These are phyloP conservation scores for Hemiscyllium ocellatum DNA, from an alignment of 2,113 vertebrate genomes.

Conservation along the genomic window DNA sequence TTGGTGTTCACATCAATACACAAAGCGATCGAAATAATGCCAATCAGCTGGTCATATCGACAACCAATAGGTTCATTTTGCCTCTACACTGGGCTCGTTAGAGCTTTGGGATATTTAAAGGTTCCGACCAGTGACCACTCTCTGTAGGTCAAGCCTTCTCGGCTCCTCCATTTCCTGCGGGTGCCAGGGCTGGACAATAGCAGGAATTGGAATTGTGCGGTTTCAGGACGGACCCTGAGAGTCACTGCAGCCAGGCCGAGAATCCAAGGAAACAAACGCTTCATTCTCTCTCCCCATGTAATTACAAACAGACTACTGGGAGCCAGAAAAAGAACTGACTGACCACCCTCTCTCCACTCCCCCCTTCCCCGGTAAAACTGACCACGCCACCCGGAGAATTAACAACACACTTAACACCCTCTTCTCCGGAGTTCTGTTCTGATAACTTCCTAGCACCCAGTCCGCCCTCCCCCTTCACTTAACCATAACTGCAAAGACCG, in stretches of 20 bases:
- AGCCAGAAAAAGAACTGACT: not conserved
- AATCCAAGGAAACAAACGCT: not conserved
- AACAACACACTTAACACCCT: not conserved
- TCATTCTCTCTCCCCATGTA: not conserved
- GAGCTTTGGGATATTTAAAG: slow-evolving; percentile 51
- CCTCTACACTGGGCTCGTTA: slow-evolving; percentile 49
- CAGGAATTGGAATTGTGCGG: slow-evolving; percentile 37
- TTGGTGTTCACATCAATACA: slow-evolving; percentile 38
- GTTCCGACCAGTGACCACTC: slow-evolving; percentile 41
- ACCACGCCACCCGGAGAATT: not conserved
- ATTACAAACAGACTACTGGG: not conserved
- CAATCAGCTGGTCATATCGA: slow-evolving; percentile 16
- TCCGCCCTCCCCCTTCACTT: too few relatives aligned
- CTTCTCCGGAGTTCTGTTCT: not conserved
- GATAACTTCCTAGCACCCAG: not conserved
- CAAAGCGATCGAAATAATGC: slow-evolving; percentile 37
- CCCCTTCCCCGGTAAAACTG: not conserved
- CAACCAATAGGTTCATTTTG: slow-evolving; percentile 36
- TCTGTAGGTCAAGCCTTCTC: slow-evolving; percentile 45
- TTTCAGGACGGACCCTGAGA: not conserved
- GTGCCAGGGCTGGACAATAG: slow-evolving; percentile 60
- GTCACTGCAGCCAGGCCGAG: not conserved
- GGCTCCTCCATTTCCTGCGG: slow-evolving; percentile 60
- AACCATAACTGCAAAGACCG: not conserved
- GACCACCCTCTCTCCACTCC: not conserved